Evolutionary conservation across 2,113 vertebrate genomes (phyloP), one percentile per base, ranked within the genome.

Genomic region (Rhinoderma darwinii): DNA sequence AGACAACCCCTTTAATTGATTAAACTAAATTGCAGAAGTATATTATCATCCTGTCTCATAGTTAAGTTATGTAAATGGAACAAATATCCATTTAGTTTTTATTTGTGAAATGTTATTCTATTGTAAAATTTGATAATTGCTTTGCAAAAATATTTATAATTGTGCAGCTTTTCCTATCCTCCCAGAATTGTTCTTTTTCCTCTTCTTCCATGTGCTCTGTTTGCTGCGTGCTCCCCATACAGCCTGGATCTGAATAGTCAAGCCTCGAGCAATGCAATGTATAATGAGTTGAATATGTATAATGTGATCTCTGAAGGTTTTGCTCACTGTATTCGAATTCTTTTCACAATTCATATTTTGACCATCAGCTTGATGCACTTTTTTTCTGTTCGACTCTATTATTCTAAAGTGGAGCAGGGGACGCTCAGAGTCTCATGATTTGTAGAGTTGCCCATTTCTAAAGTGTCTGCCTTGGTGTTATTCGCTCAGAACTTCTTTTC

Each of bases 381-480:
- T 32, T 50, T 51, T 77, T 30, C n/a, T 70, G 44, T 30, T 54
- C 76, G 35, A 1, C 22, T 78, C 20, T 54, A 78, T 37, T 25
- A 25, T 78, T 54, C 37, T 7, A 35, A 43, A 63, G 35, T 56
- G 54, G 22, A 18, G 32, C 79, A 61, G 50, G 27, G 12, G 32
- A 72, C 4, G 22, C 20, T n/a, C 11, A 9, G 9, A 70, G 44
- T 39, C 43, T 27, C 47, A 56, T 80, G 35, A 79, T 80, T 86
- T 87, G 37, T 82, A 35, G 54, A 80, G 75, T 32, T 72, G 51
- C 35, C 78, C 18, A 32, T 70, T 81, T 18, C 79, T 44, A 43
- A 43, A 82, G 85, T 82, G 27, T 54, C 72, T 82, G 68, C 22
- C 25, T 51, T 30, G 44, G 68, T 74, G 82, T 59, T 87, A 82